phyloP scores from a whole-genome alignment of 2,888 invertebrate species.

The Dicroscelio sp. region DNA sequence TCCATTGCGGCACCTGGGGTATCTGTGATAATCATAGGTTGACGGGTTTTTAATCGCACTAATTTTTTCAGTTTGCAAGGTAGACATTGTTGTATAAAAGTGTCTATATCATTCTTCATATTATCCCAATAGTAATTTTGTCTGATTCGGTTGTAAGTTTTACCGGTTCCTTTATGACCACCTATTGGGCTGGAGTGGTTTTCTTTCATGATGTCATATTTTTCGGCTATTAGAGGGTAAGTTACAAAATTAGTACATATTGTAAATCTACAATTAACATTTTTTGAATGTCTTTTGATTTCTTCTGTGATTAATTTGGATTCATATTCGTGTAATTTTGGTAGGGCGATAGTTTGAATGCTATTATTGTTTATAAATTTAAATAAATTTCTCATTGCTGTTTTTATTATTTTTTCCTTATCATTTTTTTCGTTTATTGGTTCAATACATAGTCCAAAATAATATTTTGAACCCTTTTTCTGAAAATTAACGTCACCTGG shows the following conservation, averaged over 20 bases:
- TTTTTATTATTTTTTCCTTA: too few relatives aligned
- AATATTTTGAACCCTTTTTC: conserved; percentile 1
- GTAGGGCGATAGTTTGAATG: too few relatives aligned
- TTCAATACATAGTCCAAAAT: not conserved
- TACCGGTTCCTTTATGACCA: not conserved
- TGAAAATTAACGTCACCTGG: not conserved
- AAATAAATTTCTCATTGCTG: not conserved
- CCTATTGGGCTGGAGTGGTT: not conserved
- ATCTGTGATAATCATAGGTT: not conserved
- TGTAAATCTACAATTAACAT: not conserved
- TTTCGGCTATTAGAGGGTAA: not conserved
- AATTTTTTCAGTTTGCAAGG: conserved; percentile 6
- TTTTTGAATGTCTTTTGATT: too few relatives aligned
- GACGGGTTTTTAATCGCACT: not conserved
- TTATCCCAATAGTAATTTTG: not conserved
- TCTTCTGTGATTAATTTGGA: too few relatives aligned
- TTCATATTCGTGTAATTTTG: too few relatives aligned
- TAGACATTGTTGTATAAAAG: not conserved
- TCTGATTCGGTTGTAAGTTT: not conserved
- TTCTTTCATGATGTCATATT: not conserved
- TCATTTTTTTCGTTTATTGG: not conserved
- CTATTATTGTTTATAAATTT: not conserved
- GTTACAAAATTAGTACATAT: not conserved
- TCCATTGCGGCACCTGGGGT: not conserved
- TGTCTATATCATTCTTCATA: not conserved